Evolutionary conservation across 2,888 invertebrate genomes (phyloP), one percentile per base, ranked within the genome.

Genomic region (Rhopalosiphum nymphaeae): DNA sequence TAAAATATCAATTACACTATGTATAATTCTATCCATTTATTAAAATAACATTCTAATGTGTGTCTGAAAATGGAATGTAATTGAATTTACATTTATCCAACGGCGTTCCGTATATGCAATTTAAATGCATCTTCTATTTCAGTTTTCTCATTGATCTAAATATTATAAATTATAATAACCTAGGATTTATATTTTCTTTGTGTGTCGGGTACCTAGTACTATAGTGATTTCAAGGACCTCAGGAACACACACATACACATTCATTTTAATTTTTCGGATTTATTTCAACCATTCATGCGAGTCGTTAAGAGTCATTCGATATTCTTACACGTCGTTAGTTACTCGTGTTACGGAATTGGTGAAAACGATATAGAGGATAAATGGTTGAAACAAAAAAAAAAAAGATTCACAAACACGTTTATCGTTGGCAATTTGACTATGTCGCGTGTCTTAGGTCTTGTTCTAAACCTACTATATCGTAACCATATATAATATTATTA

Each of bases 21-120:
- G 44, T 89, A 29, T 89, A 44, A 42, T 61, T 29, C 3, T 44
- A 25, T n/a, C 78, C 36, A 42, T 78, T 78, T 36, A 67, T 36
- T 36, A 78, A 78, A 36, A 78, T 78, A 78, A 78, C 78, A 36
- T 78, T 78, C 21, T 78, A 36, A 36, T 78, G 21, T 78, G 36
- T 21, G 21, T 7, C 1, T 36, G 78, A 36, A 36, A 78, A 67
- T 36, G 21, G 21, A 78, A 29, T 78, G 36, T 9, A 78, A 53
- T 36, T 67, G 11, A 46, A 46, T 7, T 78, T 89, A 44, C 36
- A 36, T 78, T 78, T 78, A 21, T 92, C 16, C 49, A 61, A 92
- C 92, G 92, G 92, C 92, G 92, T 92, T 26, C 36, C 49, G 92
- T 87, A 49, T 92, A 92, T 92, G 92, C 92, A 92, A 92, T 87